A percentile compares a stretch with the other conserved stretches of the same genome.
Evolutionary conservation across 2,888 invertebrate species (phyloP).

Genomic region (Lithosia quadra): DNA sequence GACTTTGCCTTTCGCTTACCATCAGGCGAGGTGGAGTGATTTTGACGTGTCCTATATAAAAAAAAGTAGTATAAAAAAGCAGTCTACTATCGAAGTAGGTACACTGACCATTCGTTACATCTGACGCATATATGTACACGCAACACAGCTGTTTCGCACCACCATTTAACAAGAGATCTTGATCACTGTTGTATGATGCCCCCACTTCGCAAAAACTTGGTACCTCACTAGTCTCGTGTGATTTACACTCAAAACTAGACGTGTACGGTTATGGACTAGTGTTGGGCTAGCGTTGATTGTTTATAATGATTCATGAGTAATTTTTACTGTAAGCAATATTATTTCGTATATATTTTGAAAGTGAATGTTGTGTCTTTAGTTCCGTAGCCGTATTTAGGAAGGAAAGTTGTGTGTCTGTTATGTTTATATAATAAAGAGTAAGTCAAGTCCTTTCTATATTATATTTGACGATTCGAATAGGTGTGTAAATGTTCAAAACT

Average conservation of each 20-base stretch:
- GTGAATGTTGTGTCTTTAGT: not conserved
- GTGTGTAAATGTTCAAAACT: too few species aligned
- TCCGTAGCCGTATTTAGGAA: not conserved
- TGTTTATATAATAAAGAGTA: conserved; percentile 7
- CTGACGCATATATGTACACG: not conserved
- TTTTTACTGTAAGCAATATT: not conserved
- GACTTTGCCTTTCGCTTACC: too few species aligned
- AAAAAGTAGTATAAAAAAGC: too few species aligned
- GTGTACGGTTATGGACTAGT: conserved; percentile 23
- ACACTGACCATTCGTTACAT: not conserved
- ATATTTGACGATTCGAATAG: not conserved
- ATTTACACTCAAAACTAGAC: conserved; percentile 40
- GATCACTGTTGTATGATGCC: conserved; percentile 22
- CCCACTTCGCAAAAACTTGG: conserved; percentile 34
- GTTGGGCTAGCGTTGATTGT: not conserved
- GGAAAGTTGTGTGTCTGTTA: not conserved
- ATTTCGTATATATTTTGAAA: not conserved
- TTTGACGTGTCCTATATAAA: too few species aligned
- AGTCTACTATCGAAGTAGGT: not conserved
- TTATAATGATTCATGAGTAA: conserved; percentile 9
- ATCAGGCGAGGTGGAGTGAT: too few species aligned
- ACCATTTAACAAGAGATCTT: conserved; percentile 6
- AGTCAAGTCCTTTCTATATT: conserved; percentile 5
- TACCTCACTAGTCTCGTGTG: conserved; percentile 33
- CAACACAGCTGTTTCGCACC: conserved; percentile 11